Evolutionary conservation across 1,140 invertebrate genomes (phyloP).

Genomic region (Hylaeus volcanicus): DNA sequence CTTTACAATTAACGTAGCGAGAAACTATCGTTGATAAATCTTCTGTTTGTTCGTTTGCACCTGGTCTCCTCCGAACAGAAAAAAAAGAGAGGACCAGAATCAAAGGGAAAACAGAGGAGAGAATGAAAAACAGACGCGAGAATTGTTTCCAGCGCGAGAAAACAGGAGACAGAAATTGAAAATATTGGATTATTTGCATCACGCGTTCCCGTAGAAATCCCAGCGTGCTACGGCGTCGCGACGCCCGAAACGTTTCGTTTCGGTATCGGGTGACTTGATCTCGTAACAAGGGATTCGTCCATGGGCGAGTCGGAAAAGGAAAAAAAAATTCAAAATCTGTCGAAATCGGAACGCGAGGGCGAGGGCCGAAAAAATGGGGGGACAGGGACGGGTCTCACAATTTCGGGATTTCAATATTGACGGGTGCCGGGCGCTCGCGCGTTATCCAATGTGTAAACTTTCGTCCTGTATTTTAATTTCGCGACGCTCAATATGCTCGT

Average conservation of each 20-base stretch:
- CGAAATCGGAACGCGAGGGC: constrained; percentile 28
- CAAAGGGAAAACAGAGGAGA: too few relatives aligned
- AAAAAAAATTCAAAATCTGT: constrained; percentile 53
- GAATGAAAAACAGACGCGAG: not conserved
- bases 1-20: too few relatives aligned
- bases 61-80: too few relatives aligned
- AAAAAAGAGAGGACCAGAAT: too few relatives aligned
- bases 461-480: constrained; percentile 76
- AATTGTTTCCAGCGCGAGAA: constrained; percentile 20
- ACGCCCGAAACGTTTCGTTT: not conserved
- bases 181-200: constrained; percentile 41
- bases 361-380: not conserved
- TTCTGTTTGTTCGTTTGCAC: too few relatives aligned
- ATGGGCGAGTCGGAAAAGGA: constrained; percentile 8
- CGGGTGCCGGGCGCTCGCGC: constrained; percentile 55
- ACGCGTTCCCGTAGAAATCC: not conserved
- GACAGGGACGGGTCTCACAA: constrained; percentile 60
- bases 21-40: too few relatives aligned
- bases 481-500: constrained; percentile 69
- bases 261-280: constrained; percentile 40
- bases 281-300: constrained; percentile 35
- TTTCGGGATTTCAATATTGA: constrained; percentile 74
- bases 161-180: constrained; percentile 36
- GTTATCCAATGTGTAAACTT: constrained; percentile 77
- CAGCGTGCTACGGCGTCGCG: too few relatives aligned